Percentiles rank a stretch among this genome's conserved stretches.
Conservation (phyloP, 1,140 invertebrate genomes). For the Telenomus remus region DNA sequence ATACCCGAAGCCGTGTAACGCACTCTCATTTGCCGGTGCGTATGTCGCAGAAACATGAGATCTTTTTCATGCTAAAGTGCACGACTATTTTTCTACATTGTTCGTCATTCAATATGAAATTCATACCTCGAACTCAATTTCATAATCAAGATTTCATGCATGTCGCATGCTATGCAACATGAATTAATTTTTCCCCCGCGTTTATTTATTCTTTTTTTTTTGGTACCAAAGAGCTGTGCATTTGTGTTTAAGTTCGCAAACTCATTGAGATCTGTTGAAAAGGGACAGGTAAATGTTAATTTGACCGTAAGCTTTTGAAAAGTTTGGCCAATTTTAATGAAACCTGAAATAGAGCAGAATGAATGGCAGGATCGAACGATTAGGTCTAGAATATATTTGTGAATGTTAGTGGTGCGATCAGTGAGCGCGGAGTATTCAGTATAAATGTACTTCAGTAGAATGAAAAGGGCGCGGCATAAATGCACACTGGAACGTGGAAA, state of each 20-base stretch:
- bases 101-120: conserved; percentile 7
- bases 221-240: too few relatives aligned
- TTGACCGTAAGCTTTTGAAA: too few relatives aligned
- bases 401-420: conserved; percentile 45
- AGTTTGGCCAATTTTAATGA: conserved; percentile 13
- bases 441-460: conserved; percentile 57
- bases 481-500: conserved; percentile 40
- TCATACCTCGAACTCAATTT: not conserved
- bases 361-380: conserved; percentile 44
- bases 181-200: too few relatives aligned
- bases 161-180: too few relatives aligned
- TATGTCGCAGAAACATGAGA: conserved; percentile 33
- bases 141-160: too few relatives aligned
- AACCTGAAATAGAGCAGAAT: conserved; percentile 48
- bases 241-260: too few relatives aligned
- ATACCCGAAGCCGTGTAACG: conserved; percentile 37
- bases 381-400: conserved; percentile 47
- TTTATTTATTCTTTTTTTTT: too few relatives aligned
- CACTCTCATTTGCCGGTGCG: conserved; percentile 37
- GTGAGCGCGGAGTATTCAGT: conserved; percentile 52
- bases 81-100: not conserved
- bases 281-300: too few relatives aligned
- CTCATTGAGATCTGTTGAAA: too few relatives aligned
- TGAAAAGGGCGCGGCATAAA: conserved; percentile 55
- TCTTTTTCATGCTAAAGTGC: conserved; percentile 44